Evolutionary conservation across 2,797 vertebrate species (phyloP).

Genomic region (Acrocephalus scirpaceus): DNA sequence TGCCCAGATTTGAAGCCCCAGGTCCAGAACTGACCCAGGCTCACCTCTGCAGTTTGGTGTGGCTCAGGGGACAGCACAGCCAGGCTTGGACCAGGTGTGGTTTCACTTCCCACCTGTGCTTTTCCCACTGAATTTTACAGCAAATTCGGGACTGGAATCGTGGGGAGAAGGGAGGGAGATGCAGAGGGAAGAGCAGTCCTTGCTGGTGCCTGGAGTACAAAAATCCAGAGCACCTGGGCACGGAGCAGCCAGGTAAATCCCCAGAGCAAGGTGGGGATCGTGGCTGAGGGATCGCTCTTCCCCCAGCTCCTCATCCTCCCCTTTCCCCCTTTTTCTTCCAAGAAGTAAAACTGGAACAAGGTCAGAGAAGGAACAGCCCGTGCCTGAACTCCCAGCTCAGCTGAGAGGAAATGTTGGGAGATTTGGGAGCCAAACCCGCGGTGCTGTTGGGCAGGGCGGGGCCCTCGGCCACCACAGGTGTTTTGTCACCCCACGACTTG

Average conservation of each 20-base stretch:
- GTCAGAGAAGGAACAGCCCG: background rate
- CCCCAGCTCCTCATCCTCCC: background rate
- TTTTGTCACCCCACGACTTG: background rate
- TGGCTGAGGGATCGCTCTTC: background rate
- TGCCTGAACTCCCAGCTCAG: background rate
- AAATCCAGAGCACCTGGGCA: background rate
- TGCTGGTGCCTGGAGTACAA: background rate
- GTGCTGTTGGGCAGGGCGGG: background rate
- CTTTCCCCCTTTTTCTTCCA: accelerated
- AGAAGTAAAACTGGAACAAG: accelerated
- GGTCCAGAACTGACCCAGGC: accelerated
- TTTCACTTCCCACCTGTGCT: background rate
- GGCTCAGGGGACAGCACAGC: background rate
- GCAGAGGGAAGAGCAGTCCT: accelerated
- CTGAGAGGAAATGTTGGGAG: background rate
- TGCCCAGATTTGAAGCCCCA: background rate
- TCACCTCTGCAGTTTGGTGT: background rate
- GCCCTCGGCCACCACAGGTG: background rate
- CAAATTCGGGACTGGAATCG: accelerated
- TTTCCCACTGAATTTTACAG: accelerated
- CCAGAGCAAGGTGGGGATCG: background rate
- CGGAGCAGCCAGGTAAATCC: background rate
- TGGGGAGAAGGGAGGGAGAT: background rate
- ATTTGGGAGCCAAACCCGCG: background rate
- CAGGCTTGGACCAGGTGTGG: background rate